Base-by-base conservation (phyloP, 2,888 invertebrate species). In the Pollenia labialis region DNA sequence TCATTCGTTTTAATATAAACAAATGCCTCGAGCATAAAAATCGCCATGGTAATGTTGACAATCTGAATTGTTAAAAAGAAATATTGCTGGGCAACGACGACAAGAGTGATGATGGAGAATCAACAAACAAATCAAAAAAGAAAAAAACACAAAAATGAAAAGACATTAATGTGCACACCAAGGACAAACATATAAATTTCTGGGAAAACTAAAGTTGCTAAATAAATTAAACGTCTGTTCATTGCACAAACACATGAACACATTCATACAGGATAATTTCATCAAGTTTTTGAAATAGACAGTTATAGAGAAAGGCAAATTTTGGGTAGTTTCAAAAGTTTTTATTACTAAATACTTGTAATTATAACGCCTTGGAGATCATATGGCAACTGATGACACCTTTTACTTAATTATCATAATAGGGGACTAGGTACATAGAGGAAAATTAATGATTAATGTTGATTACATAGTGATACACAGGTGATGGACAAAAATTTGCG, bases 11-110 rank as follows among this genome's bases (percentile, higher is more conserved):
- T 81, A 56, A 74, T 74, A 50, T 56, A 64, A 81, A 74, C 81
- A 66, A 64, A 81, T 66, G 81, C 74, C 74, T 42, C 42, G 11
- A 75, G 81, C 50, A 68, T 14, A 68, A 74, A 75, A 68, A 81
- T 81, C 58, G 58, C 68, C 66, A 81, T 75, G 81, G 81, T 32
- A 52, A 60, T 72, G 72, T 64, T 72, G 62, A 64, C 71, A 81
- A 75, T 68, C 12, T 56, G 42, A 74, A 52, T 75, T 62, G 50
- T 58, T 42, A 56, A 50, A 68, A 68, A 75, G 42, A 81, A 50
- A 58, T 74, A 81, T 68, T 68, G 58, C 50, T 16, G 16, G 23
- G 66, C 74, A 74, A 74, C 40, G 11, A 40, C 9, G 32, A 58
- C 64, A 9, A 54, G 14, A 4, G 16, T 18, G n/a, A 54, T 1